Percentiles rank a stretch among this genome's conserved stretches.
These are phyloP conservation scores for Parnassius smintheus DNA, from an alignment of 2,888 invertebrate genomes.

Conservation along the genomic window DNA sequence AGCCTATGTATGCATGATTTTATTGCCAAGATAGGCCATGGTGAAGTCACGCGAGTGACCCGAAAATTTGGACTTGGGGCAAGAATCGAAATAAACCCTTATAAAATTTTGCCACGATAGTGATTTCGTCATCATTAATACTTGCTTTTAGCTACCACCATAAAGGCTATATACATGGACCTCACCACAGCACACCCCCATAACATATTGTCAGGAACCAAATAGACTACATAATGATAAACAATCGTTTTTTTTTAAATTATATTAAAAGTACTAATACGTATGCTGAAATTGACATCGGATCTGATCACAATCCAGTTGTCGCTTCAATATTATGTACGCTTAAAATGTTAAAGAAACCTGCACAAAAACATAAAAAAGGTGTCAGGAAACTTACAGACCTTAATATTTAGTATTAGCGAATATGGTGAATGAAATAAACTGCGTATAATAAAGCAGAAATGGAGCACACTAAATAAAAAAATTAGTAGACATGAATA, in stretches of 20 bases:
- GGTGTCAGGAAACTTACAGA: neutral
- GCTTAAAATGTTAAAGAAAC: neutral
- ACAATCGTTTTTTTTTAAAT: constrained; percentile 14
- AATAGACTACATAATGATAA: constrained; percentile 28
- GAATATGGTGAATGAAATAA: neutral
- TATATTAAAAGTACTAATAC: neutral
- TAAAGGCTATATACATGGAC: constrained; percentile 26
- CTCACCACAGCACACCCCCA: constrained; percentile 23
- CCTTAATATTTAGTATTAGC: neutral
- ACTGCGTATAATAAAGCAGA: neutral
- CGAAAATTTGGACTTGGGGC: constrained; percentile 18
- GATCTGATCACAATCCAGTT: constrained; percentile 4
- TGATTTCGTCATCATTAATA: constrained; percentile 15
- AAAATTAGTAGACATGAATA: neutral
- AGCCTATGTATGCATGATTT: constrained; percentile 17
- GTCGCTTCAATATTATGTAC: neutral
- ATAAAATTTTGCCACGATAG: constrained; percentile 27
- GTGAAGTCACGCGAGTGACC: neutral
- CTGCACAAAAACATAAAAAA: neutral
- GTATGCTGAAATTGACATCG: constrained; percentile 3
- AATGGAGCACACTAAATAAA: neutral
- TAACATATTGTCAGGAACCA: constrained; percentile 26
- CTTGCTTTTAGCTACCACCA: constrained; percentile 9
- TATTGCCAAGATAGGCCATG: constrained; percentile 18
- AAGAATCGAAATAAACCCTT: constrained; percentile 17